These are phyloP conservation scores for Syngnathus typhle DNA, from an alignment of 2,113 vertebrate genomes.

Conservation along the genomic window DNA sequence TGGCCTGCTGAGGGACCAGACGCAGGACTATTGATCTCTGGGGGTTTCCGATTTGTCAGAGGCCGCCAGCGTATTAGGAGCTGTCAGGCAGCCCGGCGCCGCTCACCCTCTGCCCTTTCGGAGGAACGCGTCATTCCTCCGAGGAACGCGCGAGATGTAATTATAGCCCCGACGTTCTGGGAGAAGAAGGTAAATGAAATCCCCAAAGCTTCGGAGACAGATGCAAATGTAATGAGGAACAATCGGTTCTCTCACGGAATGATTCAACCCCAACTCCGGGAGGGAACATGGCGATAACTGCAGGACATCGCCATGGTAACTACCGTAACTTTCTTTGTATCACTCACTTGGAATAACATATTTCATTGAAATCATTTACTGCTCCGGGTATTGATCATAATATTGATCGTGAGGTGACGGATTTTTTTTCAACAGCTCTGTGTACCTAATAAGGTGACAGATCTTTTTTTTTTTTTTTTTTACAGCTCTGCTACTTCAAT, in stretches of 20 bases:
- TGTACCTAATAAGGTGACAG: neutral
- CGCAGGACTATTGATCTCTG: slow-evolving; percentile 55
- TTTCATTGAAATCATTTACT: neutral
- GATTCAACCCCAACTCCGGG: neutral
- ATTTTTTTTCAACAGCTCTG: neutral
- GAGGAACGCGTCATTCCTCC: slow-evolving; percentile 23
- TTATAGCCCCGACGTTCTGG: slow-evolving; percentile 37
- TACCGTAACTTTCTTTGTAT: neutral
- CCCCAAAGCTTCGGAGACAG: neutral
- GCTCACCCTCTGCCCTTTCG: slow-evolving; percentile 56
- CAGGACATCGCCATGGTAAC: neutral
- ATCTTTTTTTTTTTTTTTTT: neutral
- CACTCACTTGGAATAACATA: neutral
- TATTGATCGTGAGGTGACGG: neutral
- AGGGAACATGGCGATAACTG: neutral
- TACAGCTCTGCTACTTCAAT: neutral
- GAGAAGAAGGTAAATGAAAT: slow-evolving; percentile 35
- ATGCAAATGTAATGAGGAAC: slow-evolving; percentile 20
- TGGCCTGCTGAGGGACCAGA: slow-evolving; percentile 26
- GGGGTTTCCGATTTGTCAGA: slow-evolving; percentile 64
- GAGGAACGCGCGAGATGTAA: slow-evolving; percentile 44
- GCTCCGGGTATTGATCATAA: neutral
- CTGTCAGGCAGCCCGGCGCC: slow-evolving; percentile 46
- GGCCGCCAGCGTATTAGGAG: slow-evolving; percentile 49
- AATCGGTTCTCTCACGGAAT: slow-evolving; percentile 12